Evolutionary conservation across 92 coral and sea anemone species (phyloP), one percentile per base, ranked within the genome.

Genomic region (Galaxea fascicularis): DNA sequence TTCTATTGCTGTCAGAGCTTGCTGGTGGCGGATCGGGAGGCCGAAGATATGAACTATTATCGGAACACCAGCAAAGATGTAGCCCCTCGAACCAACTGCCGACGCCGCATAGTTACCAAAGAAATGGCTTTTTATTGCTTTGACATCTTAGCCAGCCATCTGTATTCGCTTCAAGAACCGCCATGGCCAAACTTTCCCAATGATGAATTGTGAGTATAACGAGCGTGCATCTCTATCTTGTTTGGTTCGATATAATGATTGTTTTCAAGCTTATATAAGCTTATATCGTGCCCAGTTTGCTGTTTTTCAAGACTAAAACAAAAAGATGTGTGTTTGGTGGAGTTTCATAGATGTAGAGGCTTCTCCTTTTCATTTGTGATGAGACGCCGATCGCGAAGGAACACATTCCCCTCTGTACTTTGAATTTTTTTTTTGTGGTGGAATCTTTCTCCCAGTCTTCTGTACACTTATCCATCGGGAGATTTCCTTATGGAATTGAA

Each of bases 71-170:
- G 85, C 91, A 85, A 91, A 31, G 93, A 91, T 80, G 83, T 87
- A 83, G 91, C 70, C 85, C 86, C 90, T 39, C 86, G 92, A 66
- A 87, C 87, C 91, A 91, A 78, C 67, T 94, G 84, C 79, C 85
- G 93, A 86, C 91, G 90, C 64, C 93, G 99, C 53, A 86, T 96
- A 89, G 94, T 96, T 70, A 86, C 90, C 73, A 96, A 96, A 70
- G 99, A 96, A 82, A 96, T 96, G 99, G 98, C 99, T 22, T 96
- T 94, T 83, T 96, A 92, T 69, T 96, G 99, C 88, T 96, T 96
- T 83, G 99, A 96, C 84, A 84, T 96, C 57, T 83, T 96, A 85
- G 94, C 94, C 68, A 89, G 94, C 74, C 99, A 96, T 89, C 87
- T 96, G 59, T 91, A 91, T 80, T 97, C 94, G 70, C 71, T 91